Conservation (phyloP, 2,888 invertebrate genomes). For the Saturnia pavonia region DNA sequence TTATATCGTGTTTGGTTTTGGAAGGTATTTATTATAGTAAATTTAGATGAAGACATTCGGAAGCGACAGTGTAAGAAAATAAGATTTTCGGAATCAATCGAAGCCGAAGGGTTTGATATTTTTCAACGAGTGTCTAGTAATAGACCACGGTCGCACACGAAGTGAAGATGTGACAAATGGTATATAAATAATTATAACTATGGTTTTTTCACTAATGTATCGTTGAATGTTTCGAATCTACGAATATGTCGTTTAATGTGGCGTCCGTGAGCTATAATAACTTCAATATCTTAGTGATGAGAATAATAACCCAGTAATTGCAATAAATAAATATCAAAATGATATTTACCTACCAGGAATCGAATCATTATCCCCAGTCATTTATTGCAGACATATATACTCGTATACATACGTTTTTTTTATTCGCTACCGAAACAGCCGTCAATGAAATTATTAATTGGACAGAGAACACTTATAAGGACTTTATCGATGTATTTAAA, state of each 20-base stretch:
- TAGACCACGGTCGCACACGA: neutral
- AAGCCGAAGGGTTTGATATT: neutral
- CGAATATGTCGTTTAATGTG: too few species aligned
- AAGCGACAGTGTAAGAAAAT: neutral
- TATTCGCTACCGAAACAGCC: neutral
- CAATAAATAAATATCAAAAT: neutral
- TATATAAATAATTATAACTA: neutral
- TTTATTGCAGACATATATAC: neutral
- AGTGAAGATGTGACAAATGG: neutral
- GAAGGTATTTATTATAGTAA: conserved; percentile 7
- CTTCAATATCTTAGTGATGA: too few species aligned
- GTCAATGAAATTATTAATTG: conserved; percentile 5
- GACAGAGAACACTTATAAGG: conserved; percentile 17
- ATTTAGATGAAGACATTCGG: conserved; percentile 4
- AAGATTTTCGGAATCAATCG: neutral
- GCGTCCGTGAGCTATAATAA: too few species aligned
- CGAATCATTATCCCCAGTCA: neutral
- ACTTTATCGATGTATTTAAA: conserved; percentile 38
- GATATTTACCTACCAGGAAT: neutral
- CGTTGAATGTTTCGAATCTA: neutral
- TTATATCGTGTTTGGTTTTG: conserved; percentile 16
- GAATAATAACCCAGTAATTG: neutral
- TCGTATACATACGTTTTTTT: neutral
- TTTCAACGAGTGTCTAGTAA: neutral
- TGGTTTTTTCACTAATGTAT: neutral